These are phyloP conservation scores for Andrena dorsata DNA, from an alignment of 2,888 invertebrate species.

Conservation along the genomic window DNA sequence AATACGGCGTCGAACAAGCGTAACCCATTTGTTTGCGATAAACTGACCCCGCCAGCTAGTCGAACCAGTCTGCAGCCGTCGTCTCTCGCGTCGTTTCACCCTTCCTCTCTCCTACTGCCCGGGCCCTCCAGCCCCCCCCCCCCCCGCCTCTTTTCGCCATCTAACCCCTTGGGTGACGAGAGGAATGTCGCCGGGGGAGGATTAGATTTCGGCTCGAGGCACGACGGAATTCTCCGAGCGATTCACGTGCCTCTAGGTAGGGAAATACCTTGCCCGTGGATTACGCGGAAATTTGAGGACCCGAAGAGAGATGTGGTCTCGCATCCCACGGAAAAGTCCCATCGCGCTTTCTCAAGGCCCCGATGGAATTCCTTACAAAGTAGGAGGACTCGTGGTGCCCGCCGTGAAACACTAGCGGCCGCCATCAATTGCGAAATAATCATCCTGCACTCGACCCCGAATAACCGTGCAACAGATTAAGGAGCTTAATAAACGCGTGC, in stretches of 20 bases:
- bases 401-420: background rate
- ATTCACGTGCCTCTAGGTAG: too few relatives aligned
- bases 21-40: slow-evolving; percentile 85
- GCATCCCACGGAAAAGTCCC: background rate
- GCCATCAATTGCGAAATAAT: slow-evolving; percentile 26
- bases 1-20: slow-evolving; percentile 83
- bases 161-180: slow-evolving; percentile 8
- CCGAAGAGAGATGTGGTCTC: too few relatives aligned
- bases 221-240: background rate
- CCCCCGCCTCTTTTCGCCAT: background rate
- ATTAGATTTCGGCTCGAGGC: slow-evolving; percentile 24
- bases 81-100: slow-evolving; percentile 69
- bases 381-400: background rate
- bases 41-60: slow-evolving; percentile 83
- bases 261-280: background rate
- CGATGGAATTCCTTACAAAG: background rate
- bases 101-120: slow-evolving; percentile 36
- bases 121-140: slow-evolving; percentile 19
- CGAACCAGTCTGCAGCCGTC: slow-evolving; percentile 79
- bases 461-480: slow-evolving; percentile 43
- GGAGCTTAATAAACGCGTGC: slow-evolving; percentile 47
- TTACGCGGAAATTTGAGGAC: too few relatives aligned
- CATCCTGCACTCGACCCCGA: slow-evolving; percentile 1
- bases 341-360: background rate
- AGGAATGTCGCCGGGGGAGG: slow-evolving; percentile 25